phyloP scores from a whole-genome alignment of 2,888 invertebrate genomes.

The Siphlonurus alternatus region DNA sequence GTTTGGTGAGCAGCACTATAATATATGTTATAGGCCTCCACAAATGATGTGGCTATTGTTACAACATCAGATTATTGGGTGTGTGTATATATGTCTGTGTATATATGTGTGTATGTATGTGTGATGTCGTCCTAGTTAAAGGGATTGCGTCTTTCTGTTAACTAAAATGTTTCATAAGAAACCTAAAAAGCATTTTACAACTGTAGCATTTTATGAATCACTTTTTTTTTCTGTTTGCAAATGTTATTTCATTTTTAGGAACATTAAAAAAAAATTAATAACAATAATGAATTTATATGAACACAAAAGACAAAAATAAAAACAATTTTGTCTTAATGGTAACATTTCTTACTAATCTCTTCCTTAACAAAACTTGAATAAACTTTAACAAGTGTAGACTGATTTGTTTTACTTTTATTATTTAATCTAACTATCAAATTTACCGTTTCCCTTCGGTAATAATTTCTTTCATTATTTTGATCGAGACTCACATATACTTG shows the following conservation, averaged over 20 bases:
- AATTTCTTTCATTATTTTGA: neutral
- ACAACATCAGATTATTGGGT: too few species aligned
- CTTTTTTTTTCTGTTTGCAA: neutral
- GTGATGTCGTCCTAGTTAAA: neutral
- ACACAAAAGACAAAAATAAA: neutral
- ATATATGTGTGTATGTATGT: too few species aligned
- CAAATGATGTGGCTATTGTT: too few species aligned
- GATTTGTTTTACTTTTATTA: neutral
- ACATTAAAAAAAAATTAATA: neutral
- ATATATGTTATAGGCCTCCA: too few species aligned
- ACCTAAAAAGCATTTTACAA: neutral
- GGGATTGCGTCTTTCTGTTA: neutral
- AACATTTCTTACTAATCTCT: neutral
- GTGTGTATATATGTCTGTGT: too few species aligned
- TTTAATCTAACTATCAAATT: neutral
- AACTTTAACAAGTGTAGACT: neutral
- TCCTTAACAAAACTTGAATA: neutral
- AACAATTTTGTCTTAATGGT: neutral
- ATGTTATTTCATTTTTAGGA: neutral
- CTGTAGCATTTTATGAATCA: neutral
- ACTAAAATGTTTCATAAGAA: neutral
- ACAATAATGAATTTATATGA: neutral
- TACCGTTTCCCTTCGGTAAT: neutral
- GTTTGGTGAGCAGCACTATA: too few species aligned
- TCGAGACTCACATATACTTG: neutral